Evolutionary conservation across 2,888 invertebrate species (phyloP).

Genomic region (Xanthia icteritia): DNA sequence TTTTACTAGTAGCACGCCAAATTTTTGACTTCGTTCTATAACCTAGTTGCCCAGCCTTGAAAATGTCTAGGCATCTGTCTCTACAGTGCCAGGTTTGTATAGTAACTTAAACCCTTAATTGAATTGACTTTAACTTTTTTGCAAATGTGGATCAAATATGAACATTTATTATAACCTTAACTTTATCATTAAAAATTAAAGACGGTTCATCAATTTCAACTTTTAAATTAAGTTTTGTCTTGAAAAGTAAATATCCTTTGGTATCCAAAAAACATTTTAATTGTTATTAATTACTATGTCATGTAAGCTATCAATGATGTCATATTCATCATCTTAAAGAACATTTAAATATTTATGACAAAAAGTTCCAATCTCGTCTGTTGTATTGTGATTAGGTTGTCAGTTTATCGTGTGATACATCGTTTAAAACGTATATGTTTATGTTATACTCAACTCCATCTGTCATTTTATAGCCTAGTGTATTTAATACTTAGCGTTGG

Average conservation of each 20-base stretch:
- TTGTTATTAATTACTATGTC: conserved; percentile 24
- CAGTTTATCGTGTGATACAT: conserved; percentile 33
- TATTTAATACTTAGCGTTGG: conserved; percentile 34
- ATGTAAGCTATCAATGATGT: conserved; percentile 9
- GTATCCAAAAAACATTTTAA: background rate
- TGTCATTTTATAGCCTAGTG: conserved; percentile 23
- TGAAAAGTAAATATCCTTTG: background rate
- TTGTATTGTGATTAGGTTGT: conserved; percentile 11
- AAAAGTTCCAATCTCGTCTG: conserved; percentile 16
- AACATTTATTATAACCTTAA: background rate
- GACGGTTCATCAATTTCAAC: background rate
- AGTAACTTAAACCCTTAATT: conserved; percentile 54
- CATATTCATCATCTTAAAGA: conserved; percentile 12
- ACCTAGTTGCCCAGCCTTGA: conserved; percentile 65
- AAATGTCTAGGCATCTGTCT: conserved; percentile 51
- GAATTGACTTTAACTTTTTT: conserved; percentile 35
- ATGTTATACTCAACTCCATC: conserved; percentile 35
- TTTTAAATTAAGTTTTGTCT: background rate
- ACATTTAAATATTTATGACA: background rate
- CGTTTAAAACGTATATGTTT: conserved; percentile 35
- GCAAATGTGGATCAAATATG: conserved; percentile 27
- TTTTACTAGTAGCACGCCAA: conserved; percentile 49
- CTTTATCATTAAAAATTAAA: background rate
- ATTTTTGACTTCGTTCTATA: conserved; percentile 62
- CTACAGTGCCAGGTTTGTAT: conserved; percentile 46